These are phyloP conservation scores for Erpornis zantholeuca DNA, from an alignment of 2,113 vertebrate genomes.

Conservation along the genomic window DNA sequence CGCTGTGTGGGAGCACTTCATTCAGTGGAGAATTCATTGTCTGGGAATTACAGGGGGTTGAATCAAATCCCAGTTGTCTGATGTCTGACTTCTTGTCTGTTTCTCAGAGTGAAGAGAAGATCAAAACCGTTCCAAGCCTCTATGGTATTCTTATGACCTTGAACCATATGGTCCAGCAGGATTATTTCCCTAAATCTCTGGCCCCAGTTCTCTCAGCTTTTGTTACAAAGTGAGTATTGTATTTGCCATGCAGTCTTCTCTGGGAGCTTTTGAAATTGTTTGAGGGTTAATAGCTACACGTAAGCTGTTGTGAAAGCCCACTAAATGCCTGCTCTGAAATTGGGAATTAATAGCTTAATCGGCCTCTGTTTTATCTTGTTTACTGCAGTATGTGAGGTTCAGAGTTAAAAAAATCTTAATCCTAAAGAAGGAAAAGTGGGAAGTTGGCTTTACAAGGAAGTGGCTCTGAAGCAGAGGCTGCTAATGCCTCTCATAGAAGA, in stretches of 20 bases:
- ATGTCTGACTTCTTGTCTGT: not conserved
- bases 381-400: not conserved
- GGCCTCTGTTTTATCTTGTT: not conserved
- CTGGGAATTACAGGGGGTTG: not conserved
- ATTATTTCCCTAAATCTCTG: constrained; percentile 90
- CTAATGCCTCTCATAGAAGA: not conserved
- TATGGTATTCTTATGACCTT: constrained; percentile 87
- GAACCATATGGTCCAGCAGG: constrained; percentile 90
- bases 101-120: constrained; percentile 90
- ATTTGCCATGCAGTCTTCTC: not conserved
- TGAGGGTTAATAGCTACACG: not conserved
- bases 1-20: not conserved
- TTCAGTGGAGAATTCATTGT: not conserved
- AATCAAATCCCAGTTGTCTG: not conserved
- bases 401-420: not conserved
- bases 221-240: constrained; percentile 87
- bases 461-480: not conserved
- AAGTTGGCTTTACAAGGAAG: not conserved
- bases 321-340: not conserved
- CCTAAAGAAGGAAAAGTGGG: not conserved
- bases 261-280: not conserved
- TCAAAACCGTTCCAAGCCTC: constrained; percentile 85
- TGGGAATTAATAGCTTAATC: not conserved
- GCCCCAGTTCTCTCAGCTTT: constrained; percentile 86
- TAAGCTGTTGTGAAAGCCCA: not conserved